Conservation (phyloP, 2,888 invertebrate species). For the Mayetiola destructor region DNA sequence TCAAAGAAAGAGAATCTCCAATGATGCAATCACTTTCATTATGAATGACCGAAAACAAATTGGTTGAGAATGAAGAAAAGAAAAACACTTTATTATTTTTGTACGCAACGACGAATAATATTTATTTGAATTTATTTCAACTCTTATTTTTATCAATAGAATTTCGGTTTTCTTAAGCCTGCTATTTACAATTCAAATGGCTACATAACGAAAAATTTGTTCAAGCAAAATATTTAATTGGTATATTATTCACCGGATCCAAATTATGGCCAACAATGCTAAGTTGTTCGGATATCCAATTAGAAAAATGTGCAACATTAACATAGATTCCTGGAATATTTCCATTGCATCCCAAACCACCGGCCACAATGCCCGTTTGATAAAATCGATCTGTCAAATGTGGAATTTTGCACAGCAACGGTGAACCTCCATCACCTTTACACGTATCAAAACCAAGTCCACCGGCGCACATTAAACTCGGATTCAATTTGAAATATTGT, state of each 20-base stretch:
- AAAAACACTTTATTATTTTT: no score
- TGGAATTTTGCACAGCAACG: constrained; percentile 49
- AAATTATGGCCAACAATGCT: not conserved
- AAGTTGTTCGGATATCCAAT: constrained; percentile 4
- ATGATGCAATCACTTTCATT: no score
- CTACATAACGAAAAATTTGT: no score
- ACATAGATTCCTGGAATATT: constrained; percentile 43
- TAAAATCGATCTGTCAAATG: constrained; percentile 42
- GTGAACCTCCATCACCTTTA: constrained; percentile 72
- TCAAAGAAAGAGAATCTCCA: no score
- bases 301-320: not conserved
- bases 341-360: constrained; percentile 77
- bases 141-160: no score
- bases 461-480: constrained; percentile 58
- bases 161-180: no score
- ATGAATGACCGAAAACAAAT: no score
- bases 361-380: constrained; percentile 61
- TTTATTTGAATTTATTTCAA: no score
- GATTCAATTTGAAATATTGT: constrained; percentile 43
- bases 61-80: no score
- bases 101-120: no score
- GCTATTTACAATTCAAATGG: no score
- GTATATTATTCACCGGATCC: not conserved
- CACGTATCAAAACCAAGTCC: constrained; percentile 60
- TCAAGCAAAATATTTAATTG: not conserved